These are phyloP conservation scores for Buceros bicornis DNA, from an alignment of 2,797 vertebrate species.

Conservation along the genomic window DNA sequence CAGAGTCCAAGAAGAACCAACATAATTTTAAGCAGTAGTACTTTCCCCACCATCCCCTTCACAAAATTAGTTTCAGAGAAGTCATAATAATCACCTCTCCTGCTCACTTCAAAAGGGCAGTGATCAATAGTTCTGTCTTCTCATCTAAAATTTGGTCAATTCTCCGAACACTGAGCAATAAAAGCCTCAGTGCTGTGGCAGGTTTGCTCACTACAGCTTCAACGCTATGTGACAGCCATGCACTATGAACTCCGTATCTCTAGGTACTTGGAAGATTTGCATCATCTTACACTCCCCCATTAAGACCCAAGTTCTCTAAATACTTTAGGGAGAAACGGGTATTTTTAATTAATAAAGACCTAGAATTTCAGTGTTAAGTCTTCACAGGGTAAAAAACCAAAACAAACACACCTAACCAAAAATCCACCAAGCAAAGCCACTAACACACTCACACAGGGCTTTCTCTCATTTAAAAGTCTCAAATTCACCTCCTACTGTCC, in stretches of 20 bases:
- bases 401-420: no score
- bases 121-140: not conserved
- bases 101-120: not conserved
- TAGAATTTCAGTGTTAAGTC: not conserved
- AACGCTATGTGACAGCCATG: fast-evolving
- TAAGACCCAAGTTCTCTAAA: not conserved
- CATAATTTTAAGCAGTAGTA: not conserved
- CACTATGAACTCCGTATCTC: fast-evolving
- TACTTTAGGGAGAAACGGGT: not conserved
- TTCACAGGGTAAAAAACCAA: not conserved
- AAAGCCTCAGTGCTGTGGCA: not conserved
- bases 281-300: not conserved
- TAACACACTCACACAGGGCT: no score
- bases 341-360: not conserved
- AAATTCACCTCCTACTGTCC: no score
- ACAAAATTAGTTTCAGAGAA: not conserved
- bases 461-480: no score
- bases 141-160: not conserved
- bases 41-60: not conserved
- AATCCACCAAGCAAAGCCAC: not conserved
- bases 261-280: not conserved
- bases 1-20: not conserved
- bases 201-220: not conserved
- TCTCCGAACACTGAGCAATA: not conserved
- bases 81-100: not conserved